Conservation (phyloP, 2,888 invertebrate species). For the Nomada flava region DNA sequence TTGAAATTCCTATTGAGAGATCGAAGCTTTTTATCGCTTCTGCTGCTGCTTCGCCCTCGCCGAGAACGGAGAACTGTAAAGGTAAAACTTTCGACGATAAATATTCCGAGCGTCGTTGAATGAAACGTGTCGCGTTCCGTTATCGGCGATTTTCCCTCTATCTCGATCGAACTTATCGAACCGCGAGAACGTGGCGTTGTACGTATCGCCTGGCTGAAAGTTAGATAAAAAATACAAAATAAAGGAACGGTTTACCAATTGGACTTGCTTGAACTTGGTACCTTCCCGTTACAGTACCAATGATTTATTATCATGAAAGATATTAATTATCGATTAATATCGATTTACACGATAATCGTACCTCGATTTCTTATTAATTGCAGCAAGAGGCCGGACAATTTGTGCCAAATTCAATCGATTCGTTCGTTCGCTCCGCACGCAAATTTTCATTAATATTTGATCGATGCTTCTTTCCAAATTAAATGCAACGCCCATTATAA, state of each 20-base stretch:
- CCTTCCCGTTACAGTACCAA: not conserved
- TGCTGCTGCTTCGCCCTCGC: conserved; percentile 11
- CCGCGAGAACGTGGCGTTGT: conserved; percentile 34
- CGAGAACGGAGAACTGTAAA: conserved; percentile 41
- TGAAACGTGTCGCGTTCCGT: conserved; percentile 22
- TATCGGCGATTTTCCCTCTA: conserved; percentile 42
- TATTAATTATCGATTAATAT: conserved; percentile 20
- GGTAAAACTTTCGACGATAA: conserved; percentile 1
- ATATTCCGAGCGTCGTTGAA: conserved; percentile 32
- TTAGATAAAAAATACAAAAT: conserved; percentile 35
- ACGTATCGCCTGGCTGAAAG: conserved; percentile 54
- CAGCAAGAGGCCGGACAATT: not conserved
- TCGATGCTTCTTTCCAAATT: conserved; percentile 30
- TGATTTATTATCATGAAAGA: not conserved
- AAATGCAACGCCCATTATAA: conserved; percentile 32
- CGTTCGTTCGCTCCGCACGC: not conserved
- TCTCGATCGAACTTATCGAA: conserved; percentile 66
- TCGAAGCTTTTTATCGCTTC: conserved; percentile 44
- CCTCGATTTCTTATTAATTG: not conserved
- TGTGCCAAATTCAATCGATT: conserved; percentile 3
- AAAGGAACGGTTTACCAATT: conserved; percentile 1
- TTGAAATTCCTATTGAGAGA: conserved; percentile 59
- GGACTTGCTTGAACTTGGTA: not conserved
- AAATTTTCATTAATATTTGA: conserved; percentile 18
- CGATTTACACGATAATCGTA: not conserved